Conservation (phyloP, 2,113 vertebrate genomes). For the Platysteira castanea region DNA sequence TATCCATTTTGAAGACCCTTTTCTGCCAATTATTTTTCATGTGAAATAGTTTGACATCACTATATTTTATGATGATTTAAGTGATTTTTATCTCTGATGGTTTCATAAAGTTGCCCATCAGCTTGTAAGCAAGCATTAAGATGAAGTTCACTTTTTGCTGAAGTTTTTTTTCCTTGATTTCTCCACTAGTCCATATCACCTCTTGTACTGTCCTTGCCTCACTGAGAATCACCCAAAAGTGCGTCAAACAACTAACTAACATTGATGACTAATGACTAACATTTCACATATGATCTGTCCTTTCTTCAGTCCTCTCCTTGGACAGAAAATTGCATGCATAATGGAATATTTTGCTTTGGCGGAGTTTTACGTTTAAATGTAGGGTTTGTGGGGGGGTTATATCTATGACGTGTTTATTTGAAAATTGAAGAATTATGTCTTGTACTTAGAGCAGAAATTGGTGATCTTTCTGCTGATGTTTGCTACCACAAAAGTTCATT, state of each 20-base stretch:
- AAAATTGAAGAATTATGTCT: not conserved
- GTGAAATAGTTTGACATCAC: not conserved
- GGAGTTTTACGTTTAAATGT: not conserved
- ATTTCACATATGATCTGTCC: not conserved
- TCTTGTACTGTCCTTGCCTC: not conserved
- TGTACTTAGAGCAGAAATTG: not conserved
- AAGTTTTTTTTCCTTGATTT: not conserved
- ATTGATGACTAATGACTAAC: not conserved
- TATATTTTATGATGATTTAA: not conserved
- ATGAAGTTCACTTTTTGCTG: not conserved
- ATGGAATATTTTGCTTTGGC: not conserved
- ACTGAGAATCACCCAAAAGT: not conserved
- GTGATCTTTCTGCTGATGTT: not conserved
- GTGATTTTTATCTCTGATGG: not conserved
- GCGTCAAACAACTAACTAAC: not conserved
- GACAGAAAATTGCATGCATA: not conserved
- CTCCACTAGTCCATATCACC: not conserved
- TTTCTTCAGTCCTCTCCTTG: not conserved
- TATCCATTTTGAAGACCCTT: not conserved
- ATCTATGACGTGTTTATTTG: not conserved
- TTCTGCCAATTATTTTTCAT: not conserved
- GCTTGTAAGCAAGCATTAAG: not conserved
- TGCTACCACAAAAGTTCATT: not conserved
- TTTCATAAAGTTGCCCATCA: not conserved
- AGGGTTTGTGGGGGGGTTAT: accelerated